Base-by-base conservation (phyloP, 1,140 invertebrate species). In the Drosophila carrolli region DNA sequence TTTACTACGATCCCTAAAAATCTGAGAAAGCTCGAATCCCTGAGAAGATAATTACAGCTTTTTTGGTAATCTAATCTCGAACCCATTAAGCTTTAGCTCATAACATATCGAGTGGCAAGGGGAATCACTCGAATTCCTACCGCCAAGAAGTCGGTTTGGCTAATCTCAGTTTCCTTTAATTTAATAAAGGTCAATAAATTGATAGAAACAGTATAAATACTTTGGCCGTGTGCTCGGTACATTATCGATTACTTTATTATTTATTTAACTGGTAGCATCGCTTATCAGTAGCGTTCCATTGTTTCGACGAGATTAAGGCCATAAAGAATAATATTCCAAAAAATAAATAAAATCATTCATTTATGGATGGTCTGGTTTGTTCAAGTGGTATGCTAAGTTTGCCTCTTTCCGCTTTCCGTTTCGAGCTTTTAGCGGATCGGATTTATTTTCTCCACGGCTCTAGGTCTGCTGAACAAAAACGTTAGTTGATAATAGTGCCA, bases 251-350 rank as follows among this genome's bases (percentile, higher is more conserved):
- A 57, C 37, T 70, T 74, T 74, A 76, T 83, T 80, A 81, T 86
- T 81, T 89, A 77, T 83, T 80, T 75, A 59, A 68, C 76, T n/a
- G 50, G 68, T 77, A 72, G 80, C 83, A 89, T 88, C 76, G 83
- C 67, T 80, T 83, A 89, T 88, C 84, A 48, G 48, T 14, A 9
- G 35, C 35, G 50, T 53, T 63, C 50, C 56, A 65, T 76, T 58
- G 73, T 29, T 57, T 65, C 51, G 70, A 9, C 50, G 44, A 41
- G 83, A 79, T 79, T 79, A 61, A 46, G 54, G 61, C 62, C 60
- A 63, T 74, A 75, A 75, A 66, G 60, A 43, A 65, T 43, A 29
- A n/a, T 56, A 58, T 75, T 41, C 23, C 56, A 63, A 73, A 51
- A 75, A 65, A 56, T 65, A 65, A 65, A 59, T 66, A 54, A 56